Percentiles rank a stretch among this genome's conserved stretches.
Evolutionary conservation across 2,113 vertebrate genomes (phyloP).

Genomic region (Lepus americanus): DNA sequence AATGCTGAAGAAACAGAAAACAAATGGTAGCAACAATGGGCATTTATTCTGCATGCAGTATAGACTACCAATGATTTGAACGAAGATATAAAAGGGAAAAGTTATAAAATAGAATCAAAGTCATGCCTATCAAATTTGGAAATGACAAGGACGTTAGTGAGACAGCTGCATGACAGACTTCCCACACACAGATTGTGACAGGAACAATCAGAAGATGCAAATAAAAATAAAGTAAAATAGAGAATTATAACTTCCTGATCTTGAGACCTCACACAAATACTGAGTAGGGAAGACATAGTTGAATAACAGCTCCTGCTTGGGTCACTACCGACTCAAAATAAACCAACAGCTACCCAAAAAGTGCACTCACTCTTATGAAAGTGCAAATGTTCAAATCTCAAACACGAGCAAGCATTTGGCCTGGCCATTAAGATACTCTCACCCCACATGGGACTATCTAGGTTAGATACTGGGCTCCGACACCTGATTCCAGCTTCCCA

Average conservation of each 20-base stretch:
- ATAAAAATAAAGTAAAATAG: constrained; percentile 46
- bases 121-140: constrained; percentile 42
- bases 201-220: constrained; percentile 35
- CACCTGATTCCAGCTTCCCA: too few species aligned
- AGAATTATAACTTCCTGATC: constrained; percentile 50
- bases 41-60: constrained; percentile 31
- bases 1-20: constrained; percentile 46
- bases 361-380: constrained; percentile 9
- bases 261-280: constrained; percentile 56
- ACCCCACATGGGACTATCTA: too few species aligned
- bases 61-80: not conserved
- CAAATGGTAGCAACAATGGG: constrained; percentile 37
- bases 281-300: constrained; percentile 32
- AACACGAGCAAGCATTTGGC: not conserved
- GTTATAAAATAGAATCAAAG: constrained; percentile 57
- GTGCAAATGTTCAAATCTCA: constrained; percentile 45
- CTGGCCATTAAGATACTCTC: too few species aligned
- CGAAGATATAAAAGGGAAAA: constrained; percentile 41
- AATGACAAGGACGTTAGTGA: constrained; percentile 45
- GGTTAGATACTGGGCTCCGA: too few species aligned
- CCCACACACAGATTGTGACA: constrained; percentile 38
- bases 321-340: constrained; percentile 37
- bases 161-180: constrained; percentile 49
- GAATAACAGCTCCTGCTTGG: not conserved
- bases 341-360: constrained; percentile 23